Conservation (phyloP, 2,888 invertebrate species). For the Spodoptera exigua region DNA sequence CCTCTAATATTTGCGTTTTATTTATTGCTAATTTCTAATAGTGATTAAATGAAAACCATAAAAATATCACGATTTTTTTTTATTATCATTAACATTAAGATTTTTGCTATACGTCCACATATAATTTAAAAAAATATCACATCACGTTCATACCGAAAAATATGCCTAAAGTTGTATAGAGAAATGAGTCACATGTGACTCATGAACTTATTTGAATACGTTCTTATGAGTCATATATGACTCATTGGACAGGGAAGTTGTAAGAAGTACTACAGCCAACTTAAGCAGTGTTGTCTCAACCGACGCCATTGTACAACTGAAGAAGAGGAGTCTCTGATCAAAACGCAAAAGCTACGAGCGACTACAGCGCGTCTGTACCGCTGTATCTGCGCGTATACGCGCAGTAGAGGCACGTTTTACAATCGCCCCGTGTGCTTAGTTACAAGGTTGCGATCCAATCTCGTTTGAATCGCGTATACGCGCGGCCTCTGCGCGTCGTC, state of each 20-base stretch:
- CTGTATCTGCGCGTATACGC: no score
- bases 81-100: slow-evolving; percentile 6
- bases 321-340: slow-evolving; percentile 6
- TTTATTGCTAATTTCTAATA: slow-evolving; percentile 3
- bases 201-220: slow-evolving; percentile 36
- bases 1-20: slow-evolving; percentile 6
- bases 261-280: slow-evolving; percentile 9
- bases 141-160: slow-evolving; percentile 21
- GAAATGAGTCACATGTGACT: slow-evolving; percentile 40
- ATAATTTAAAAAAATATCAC: slow-evolving; percentile 6
- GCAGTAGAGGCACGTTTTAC: no score
- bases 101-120: slow-evolving; percentile 14
- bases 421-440: no score
- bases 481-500: no score
- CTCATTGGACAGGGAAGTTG: slow-evolving; percentile 29
- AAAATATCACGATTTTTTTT: slow-evolving; percentile 14
- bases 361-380: slow-evolving; percentile 4
- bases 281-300: no score
- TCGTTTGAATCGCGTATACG: no score
- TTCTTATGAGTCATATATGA: slow-evolving; percentile 35
- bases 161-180: slow-evolving; percentile 25
- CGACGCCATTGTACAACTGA: slow-evolving; percentile 4
- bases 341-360: slow-evolving; percentile 7
- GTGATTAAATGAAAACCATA: slow-evolving; percentile 7
- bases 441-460: no score